Conservation (phyloP, 2,888 invertebrate species). For the Drosophila phalerata region DNA sequence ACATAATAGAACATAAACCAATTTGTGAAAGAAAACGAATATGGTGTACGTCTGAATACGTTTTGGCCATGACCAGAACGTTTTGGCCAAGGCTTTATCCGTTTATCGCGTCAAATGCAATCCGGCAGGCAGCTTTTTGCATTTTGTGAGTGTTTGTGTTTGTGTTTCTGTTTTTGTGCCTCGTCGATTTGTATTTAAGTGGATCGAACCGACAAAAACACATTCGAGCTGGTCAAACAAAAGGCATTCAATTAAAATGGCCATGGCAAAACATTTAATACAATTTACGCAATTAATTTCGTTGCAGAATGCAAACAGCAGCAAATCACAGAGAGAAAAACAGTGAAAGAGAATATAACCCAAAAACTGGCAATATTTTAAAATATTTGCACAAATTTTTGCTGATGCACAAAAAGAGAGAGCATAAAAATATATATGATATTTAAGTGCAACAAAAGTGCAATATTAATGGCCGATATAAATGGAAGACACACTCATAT, state of each 20-base stretch:
- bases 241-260: slow-evolving; percentile 77
- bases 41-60: background rate
- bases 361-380: slow-evolving; percentile 28
- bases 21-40: slow-evolving; percentile 55
- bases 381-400: slow-evolving; percentile 43
- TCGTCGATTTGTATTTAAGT: slow-evolving; percentile 49
- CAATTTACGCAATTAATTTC: slow-evolving; percentile 78
- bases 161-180: slow-evolving; percentile 6
- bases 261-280: slow-evolving; percentile 71
- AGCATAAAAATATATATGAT: slow-evolving; percentile 3
- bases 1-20: slow-evolving; percentile 64
- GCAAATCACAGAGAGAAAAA: slow-evolving; percentile 39
- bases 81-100: slow-evolving; percentile 31
- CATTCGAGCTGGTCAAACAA: slow-evolving; percentile 55
- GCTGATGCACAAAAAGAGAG: slow-evolving; percentile 27
- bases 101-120: slow-evolving; percentile 47
- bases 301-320: slow-evolving; percentile 58
- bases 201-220: slow-evolving; percentile 31
- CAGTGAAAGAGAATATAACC: background rate
- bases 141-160: background rate
- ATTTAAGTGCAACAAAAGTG: slow-evolving; percentile 65
- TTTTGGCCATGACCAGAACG: slow-evolving; percentile 19
- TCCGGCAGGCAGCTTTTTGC: slow-evolving; percentile 10
- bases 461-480: slow-evolving; percentile 70
- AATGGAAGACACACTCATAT: slow-evolving; percentile 39